Percentiles rank a stretch among this genome's conserved stretches.
phyloP scores from a whole-genome alignment of 1,140 invertebrate species.

The Steinernema feltiae region DNA sequence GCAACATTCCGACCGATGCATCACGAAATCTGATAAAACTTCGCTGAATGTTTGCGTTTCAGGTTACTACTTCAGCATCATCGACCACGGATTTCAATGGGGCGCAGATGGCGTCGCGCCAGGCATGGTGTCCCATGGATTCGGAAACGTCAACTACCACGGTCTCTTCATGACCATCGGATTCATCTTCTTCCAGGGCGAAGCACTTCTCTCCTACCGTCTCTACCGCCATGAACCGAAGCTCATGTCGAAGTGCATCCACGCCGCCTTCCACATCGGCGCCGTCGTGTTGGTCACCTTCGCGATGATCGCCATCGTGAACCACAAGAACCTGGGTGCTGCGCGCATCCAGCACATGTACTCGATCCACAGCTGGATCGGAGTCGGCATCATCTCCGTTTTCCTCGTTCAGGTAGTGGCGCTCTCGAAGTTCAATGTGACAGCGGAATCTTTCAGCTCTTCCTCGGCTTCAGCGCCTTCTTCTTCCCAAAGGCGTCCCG shows the following conservation, averaged over 20 bases:
- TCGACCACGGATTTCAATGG: conserved; percentile 26
- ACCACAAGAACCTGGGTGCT: conserved; percentile 21
- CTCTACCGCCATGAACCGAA: conserved; percentile 29
- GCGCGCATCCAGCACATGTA: neutral
- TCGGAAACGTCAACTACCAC: conserved; percentile 17
- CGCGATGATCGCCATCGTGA: conserved; percentile 24
- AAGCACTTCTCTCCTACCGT: conserved; percentile 33
- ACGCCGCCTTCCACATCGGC: conserved; percentile 22
- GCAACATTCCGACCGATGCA: too few relatives aligned
- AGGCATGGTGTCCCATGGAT: neutral
- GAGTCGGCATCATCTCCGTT: conserved; percentile 21
- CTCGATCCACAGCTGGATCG: conserved; percentile 34
- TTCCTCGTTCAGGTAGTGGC: conserved; percentile 29
- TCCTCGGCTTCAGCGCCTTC: conserved; percentile 22
- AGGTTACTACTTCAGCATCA: conserved; percentile 33
- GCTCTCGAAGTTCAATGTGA: neutral
- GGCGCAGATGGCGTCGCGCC: neutral
- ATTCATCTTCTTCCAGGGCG: conserved; percentile 35
- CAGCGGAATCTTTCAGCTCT: conserved; percentile 19
- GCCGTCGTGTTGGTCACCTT: conserved; percentile 22
- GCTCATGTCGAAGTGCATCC: conserved; percentile 27
- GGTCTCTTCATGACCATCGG: conserved; percentile 31
- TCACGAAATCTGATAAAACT: too few relatives aligned
- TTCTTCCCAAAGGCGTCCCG: conserved; percentile 17
- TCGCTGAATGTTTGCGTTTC: conserved; percentile 10